Percentiles rank a stretch among this genome's conserved stretches.
These are phyloP conservation scores for Conops quadrifasciatus DNA, from an alignment of 2,888 invertebrate genomes.

Conservation along the genomic window DNA sequence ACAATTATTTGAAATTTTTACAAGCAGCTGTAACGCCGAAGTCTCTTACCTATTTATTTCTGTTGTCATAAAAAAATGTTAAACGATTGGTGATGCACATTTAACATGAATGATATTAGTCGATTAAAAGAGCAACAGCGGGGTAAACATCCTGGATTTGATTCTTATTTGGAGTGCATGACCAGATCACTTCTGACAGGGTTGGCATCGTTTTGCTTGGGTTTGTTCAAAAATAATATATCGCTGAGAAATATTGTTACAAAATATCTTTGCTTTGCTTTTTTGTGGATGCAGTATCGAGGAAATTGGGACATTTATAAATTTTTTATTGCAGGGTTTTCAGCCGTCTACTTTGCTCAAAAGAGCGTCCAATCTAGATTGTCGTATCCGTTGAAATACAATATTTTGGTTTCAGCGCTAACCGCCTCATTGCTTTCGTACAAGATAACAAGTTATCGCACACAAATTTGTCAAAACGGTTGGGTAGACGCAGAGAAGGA, in stretches of 20 bases:
- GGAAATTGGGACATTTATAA: constrained; percentile 41
- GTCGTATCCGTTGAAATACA: constrained; percentile 59
- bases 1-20: too few species aligned
- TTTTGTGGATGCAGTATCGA: constrained; percentile 52
- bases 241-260: constrained; percentile 22
- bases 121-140: constrained; percentile 64
- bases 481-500: constrained; percentile 66
- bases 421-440: constrained; percentile 60
- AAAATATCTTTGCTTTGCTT: too few species aligned
- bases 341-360: constrained; percentile 64
- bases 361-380: constrained; percentile 60
- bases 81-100: not conserved
- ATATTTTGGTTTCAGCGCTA: constrained; percentile 61
- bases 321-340: constrained; percentile 58
- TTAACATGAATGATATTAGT: constrained; percentile 65
- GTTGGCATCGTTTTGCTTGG: constrained; percentile 64
- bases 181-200: constrained; percentile 65
- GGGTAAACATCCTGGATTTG: constrained; percentile 65
- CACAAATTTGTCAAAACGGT: constrained; percentile 65
- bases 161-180: constrained; percentile 66
- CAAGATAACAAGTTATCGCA: constrained; percentile 61
- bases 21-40: too few species aligned
- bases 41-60: too few species aligned
- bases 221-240: constrained; percentile 47
- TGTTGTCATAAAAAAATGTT: too few species aligned